Base-by-base conservation (phyloP, 2,888 invertebrate genomes). In the Formica aserva region DNA sequence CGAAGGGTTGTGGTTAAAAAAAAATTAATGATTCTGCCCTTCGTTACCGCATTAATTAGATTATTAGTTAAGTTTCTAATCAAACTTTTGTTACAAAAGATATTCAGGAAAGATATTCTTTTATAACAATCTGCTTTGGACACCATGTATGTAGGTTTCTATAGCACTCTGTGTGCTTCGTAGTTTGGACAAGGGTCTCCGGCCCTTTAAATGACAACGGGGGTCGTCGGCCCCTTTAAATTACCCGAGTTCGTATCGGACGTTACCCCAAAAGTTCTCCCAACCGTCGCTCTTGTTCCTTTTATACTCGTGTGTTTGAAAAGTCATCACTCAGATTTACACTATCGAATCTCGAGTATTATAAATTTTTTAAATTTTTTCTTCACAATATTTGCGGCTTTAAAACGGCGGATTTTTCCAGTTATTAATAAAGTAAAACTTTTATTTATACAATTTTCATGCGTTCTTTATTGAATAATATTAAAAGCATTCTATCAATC, bases 191-290 rank as follows among this genome's bases (percentile, higher is more conserved):
- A 65, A 85, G 82, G 84, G 84, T 65, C 81, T 41, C 84, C 95
- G 95, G 95, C 95, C 96, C 88, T 97, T 96, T 93, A 93, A 93
- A 93, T 88, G 89, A 87, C 89, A 86, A 82, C 86, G 88, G 91
- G 92, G 93, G 91, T 94, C 93, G 92, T 92, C 91, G 93, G 92
- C 93, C 93, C 92, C 91, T 93, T 92, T 92, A 93, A 93, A 85
- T 88, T 89, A 89, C 84, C 78, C 82, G 67, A 83, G 66, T 82
- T 88, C 85, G 81, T 74, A 85, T 86, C 83, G 83, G 85, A 85
- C 82, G 78, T 83, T 85, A 26, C 66, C 78, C 78, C 67, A 41
- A 75, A 63, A 55, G 22, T 63, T 62, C 72, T 52, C 18, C 81
- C 80, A 67, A 85, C 75, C 77, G 62, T 66, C 65, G 63, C 65